Evolutionary conservation across 2,888 invertebrate genomes (phyloP).

Genomic region (Agriopis marginaria): DNA sequence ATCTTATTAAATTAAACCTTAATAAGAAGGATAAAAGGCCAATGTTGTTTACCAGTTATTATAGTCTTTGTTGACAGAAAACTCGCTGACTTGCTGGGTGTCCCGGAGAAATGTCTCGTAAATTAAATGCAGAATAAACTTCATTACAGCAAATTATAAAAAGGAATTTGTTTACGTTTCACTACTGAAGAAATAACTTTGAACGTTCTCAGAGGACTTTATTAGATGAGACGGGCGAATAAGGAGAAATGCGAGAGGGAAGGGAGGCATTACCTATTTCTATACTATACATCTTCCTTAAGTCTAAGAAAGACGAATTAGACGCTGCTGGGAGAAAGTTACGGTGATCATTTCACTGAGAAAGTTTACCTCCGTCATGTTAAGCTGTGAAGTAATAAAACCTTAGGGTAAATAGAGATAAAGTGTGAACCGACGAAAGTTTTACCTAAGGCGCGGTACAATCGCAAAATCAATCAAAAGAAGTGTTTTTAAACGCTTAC

Average conservation of each 20-base stretch:
- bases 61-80: slow-evolving; percentile 19
- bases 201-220: slow-evolving; percentile 7
- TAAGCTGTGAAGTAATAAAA: slow-evolving; percentile 13
- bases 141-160: slow-evolving; percentile 16
- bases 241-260: slow-evolving; percentile 9
- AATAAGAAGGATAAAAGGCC: background rate
- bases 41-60: background rate
- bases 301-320: slow-evolving; percentile 26
- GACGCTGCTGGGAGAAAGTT: background rate
- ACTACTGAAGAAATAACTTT: slow-evolving; percentile 25
- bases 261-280: slow-evolving; percentile 7
- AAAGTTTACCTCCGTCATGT: background rate
- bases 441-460: background rate
- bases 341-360: slow-evolving; percentile 7
- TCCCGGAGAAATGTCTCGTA: slow-evolving; percentile 27
- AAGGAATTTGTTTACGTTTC: slow-evolving; percentile 20
- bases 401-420: background rate
- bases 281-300: slow-evolving; percentile 28
- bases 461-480: too few relatives aligned
- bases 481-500: too few relatives aligned
- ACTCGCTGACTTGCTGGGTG: slow-evolving; percentile 1
- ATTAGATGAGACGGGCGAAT: slow-evolving; percentile 7
- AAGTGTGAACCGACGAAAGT: background rate
- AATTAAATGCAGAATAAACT: slow-evolving; percentile 31
- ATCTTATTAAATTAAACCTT: background rate